phyloP scores from a whole-genome alignment of 2,888 invertebrate genomes.

The Brachylomia viminalis region DNA sequence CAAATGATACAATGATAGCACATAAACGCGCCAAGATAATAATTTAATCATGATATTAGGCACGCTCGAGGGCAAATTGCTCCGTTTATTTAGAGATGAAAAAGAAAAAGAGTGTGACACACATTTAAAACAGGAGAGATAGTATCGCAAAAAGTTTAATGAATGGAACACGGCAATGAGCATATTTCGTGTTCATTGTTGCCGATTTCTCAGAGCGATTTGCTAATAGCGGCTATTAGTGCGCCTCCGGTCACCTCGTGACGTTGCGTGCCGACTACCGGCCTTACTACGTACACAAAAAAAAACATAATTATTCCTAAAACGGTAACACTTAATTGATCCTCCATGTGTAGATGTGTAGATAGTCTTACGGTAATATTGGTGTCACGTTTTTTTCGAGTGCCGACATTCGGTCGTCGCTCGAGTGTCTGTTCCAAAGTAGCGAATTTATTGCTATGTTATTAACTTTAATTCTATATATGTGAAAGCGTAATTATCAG shows the following conservation, averaged over 20 bases:
- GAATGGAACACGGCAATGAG: constrained; percentile 85
- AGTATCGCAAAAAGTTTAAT: constrained; percentile 84
- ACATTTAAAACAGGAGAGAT: constrained; percentile 84
- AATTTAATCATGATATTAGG: constrained; percentile 85
- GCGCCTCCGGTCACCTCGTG: constrained; percentile 79
- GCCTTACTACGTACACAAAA: constrained; percentile 81
- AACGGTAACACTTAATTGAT: constrained; percentile 88
- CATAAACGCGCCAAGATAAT: constrained; percentile 80
- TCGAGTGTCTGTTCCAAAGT: constrained; percentile 66
- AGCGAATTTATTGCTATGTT: constrained; percentile 73
- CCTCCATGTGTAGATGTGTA: constrained; percentile 77
- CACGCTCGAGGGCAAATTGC: constrained; percentile 79
- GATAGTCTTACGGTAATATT: constrained; percentile 82
- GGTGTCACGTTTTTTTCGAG: constrained; percentile 76
- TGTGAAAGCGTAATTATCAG: constrained; percentile 68
- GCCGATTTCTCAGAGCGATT: constrained; percentile 87
- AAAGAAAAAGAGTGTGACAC: constrained; percentile 81
- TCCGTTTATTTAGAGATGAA: constrained; percentile 79
- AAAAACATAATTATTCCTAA: constrained; percentile 87
- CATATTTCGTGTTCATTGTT: constrained; percentile 88
- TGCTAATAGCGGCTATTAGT: constrained; percentile 87
- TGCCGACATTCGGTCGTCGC: constrained; percentile 74
- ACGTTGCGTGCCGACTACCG: constrained; percentile 84
- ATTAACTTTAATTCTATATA: constrained; percentile 73
- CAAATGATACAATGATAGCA: constrained; percentile 82